Conservation (phyloP, 30 jellyfish, hydroid and myxozoan genomes). For the Nemopilema nomurai region DNA sequence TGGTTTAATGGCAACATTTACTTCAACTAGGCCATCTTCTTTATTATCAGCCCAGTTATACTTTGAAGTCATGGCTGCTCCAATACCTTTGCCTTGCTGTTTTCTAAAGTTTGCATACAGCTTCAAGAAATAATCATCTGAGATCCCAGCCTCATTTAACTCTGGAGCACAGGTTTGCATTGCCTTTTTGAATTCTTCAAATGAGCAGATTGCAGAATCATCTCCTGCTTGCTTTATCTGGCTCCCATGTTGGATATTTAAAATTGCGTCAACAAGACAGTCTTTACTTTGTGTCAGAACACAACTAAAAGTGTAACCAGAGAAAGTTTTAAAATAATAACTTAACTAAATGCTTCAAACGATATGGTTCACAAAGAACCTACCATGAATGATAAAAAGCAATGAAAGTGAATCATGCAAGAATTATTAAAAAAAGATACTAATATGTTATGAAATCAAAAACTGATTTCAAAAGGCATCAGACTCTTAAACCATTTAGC, state of each 20-base stretch:
- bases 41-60: constrained; percentile 82
- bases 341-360: too few relatives aligned
- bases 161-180: constrained; percentile 55
- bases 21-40: constrained; percentile 77
- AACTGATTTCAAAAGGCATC: too few relatives aligned
- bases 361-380: too few relatives aligned
- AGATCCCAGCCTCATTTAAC: constrained; percentile 19
- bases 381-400: too few relatives aligned
- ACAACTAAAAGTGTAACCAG: neutral
- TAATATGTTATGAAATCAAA: too few relatives aligned
- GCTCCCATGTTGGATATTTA: neutral
- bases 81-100: constrained; percentile 52
- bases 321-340: neutral
- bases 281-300: neutral
- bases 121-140: constrained; percentile 59
- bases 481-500: too few relatives aligned
- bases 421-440: too few relatives aligned
- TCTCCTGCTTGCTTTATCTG: neutral
- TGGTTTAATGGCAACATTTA: constrained; percentile 71
- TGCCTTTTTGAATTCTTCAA: constrained; percentile 87
- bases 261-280: constrained; percentile 39
- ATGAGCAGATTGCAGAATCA: constrained; percentile 42
- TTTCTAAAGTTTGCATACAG: constrained; percentile 66
- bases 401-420: too few relatives aligned
- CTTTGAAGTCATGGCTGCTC: constrained; percentile 67